Percentiles rank a stretch among this genome's conserved stretches.
These are phyloP conservation scores for Lutjanus argentimaculatus DNA, from an alignment of 2,797 vertebrate genomes.

Conservation along the genomic window DNA sequence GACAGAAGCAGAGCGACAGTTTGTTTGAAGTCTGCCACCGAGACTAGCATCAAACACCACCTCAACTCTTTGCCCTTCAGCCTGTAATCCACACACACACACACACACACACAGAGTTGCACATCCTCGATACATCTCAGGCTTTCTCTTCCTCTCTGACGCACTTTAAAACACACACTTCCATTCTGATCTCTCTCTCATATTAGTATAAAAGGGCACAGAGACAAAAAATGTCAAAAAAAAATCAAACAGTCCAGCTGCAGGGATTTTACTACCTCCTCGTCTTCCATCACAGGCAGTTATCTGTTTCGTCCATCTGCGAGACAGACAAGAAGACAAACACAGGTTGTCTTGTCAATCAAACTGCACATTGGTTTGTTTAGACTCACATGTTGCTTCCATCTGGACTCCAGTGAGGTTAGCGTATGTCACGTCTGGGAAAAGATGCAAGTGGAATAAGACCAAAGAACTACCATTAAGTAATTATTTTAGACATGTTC, in stretches of 20 bases:
- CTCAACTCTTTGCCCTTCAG: constrained; percentile 62
- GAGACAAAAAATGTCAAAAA: not conserved
- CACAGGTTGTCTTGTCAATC: constrained; percentile 35
- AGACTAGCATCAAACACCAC: constrained; percentile 70
- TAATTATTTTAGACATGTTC: not conserved
- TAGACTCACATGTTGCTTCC: constrained; percentile 9
- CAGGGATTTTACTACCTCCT: constrained; percentile 34
- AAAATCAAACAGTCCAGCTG: constrained; percentile 22
- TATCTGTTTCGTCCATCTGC: constrained; percentile 24
- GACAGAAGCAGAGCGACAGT: constrained; percentile 61
- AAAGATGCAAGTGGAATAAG: constrained; percentile 8
- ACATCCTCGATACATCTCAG: constrained; percentile 31
- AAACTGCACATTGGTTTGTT: constrained; percentile 7
- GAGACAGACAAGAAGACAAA: constrained; percentile 17
- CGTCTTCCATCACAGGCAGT: not conserved
- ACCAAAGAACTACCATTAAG: constrained; percentile 5
- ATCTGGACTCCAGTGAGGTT: constrained; percentile 18
- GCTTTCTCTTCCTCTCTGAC: constrained; percentile 32
- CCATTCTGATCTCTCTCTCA: constrained; percentile 32
- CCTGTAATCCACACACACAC: constrained; percentile 37
- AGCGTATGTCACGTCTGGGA: not conserved
- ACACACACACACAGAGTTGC: constrained; percentile 22
- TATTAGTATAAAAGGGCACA: not conserved
- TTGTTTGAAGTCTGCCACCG: constrained; percentile 69
- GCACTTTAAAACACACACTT: constrained; percentile 32